Conservation (phyloP, 53 echinoderm and acorn worm species). For the Hippasteria phrygiana region DNA sequence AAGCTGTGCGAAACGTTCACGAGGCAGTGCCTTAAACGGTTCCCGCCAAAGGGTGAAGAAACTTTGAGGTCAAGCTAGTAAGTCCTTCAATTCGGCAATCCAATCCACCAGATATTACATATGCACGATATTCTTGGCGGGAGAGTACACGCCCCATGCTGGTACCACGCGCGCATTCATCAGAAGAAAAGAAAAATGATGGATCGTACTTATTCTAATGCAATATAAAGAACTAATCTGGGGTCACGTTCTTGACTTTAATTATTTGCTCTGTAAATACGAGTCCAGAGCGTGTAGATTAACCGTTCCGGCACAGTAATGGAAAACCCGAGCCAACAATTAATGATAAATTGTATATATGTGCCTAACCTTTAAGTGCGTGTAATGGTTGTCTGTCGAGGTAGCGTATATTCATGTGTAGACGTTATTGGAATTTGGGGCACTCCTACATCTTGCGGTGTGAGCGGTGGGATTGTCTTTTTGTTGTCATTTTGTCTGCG, state of each 20-base stretch:
- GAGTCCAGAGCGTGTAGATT: neutral
- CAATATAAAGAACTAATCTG: neutral
- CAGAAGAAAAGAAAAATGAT: neutral
- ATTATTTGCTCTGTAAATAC: conserved; percentile 19
- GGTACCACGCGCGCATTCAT: conserved; percentile 3
- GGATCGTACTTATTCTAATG: conserved; percentile 10
- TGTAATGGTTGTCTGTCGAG: neutral
- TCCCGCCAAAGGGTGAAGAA: neutral
- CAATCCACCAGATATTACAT: neutral
- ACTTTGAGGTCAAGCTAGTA: neutral
- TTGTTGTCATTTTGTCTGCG: too few relatives aligned
- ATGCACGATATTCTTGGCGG: conserved; percentile 21
- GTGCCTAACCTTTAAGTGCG: neutral
- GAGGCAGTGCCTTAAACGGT: neutral
- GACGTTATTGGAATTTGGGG: neutral
- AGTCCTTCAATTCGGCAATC: neutral
- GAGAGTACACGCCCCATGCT: neutral
- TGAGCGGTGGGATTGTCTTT: too few relatives aligned
- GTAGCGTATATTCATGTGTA: neutral
- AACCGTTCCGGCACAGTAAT: neutral
- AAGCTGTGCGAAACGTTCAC: neutral
- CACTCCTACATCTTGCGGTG: neutral
- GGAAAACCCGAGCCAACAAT: neutral
- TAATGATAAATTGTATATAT: neutral
- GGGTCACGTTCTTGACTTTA: conserved; percentile 4